Evolutionary conservation across 2,797 vertebrate genomes (phyloP).

Genomic region (Agapornis canus): DNA sequence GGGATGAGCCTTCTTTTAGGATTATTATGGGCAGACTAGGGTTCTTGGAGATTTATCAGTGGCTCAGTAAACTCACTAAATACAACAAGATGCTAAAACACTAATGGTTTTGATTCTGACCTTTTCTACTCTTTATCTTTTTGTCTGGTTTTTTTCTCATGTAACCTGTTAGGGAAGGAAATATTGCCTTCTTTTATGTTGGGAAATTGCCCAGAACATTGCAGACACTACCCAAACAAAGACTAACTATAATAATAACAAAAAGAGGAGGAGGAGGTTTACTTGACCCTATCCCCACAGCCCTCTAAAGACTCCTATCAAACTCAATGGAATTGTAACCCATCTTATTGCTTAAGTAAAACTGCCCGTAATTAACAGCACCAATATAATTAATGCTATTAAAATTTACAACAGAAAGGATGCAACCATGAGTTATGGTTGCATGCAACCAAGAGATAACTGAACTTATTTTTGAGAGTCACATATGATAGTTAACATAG

Average conservation of each 20-base stretch:
- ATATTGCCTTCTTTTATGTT: conserved; percentile 70
- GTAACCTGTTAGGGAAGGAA: conserved; percentile 68
- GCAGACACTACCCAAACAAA: conserved; percentile 60
- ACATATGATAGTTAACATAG: background rate
- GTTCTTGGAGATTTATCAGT: background rate
- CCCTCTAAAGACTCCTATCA: background rate
- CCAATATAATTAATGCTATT: background rate
- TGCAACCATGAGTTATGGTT: too few species aligned
- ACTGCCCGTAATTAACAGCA: background rate
- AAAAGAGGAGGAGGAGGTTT: conserved; percentile 43
- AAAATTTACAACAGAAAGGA: background rate
- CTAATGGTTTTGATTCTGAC: conserved; percentile 23
- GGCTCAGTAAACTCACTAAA: conserved; percentile 11
- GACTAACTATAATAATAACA: conserved; percentile 58
- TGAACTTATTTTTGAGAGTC: background rate
- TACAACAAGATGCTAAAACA: conserved; percentile 40
- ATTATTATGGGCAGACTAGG: background rate
- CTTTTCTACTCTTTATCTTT: conserved; percentile 46
- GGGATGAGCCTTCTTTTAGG: background rate
- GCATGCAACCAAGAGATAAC: background rate
- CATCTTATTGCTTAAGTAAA: background rate
- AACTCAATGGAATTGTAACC: background rate
- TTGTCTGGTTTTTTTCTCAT: conserved; percentile 36
- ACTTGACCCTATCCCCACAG: conserved; percentile 17
- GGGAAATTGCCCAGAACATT: conserved; percentile 67